Base-by-base conservation (phyloP, 1,140 invertebrate species). In the Leptinotarsa defecta region DNA sequence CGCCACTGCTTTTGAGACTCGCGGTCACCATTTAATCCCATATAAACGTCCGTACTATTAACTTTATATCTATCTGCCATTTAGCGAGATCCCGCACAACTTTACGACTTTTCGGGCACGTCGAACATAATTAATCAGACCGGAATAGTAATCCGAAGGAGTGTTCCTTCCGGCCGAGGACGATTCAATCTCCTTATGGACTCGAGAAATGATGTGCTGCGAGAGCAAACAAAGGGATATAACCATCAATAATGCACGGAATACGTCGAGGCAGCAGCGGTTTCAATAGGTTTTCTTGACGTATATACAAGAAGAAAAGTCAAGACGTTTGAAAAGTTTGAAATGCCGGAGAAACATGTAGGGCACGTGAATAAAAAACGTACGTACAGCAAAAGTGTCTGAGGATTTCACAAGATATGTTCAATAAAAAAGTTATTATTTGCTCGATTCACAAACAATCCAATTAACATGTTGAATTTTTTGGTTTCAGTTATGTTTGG, bases 61-160 rank as follows among this genome's bases (percentile, higher is more conserved):
- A 57, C 52, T 57, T 57, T 57, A 57, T 57, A 57, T 43, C 34
- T 57, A 57, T 57, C 52, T 57, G 52, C 52, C 52, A 57, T 57
- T 57, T 57, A 57, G 13, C 52, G n/a, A 4, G 52, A 57, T 57
- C 52, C 52, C 1, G n/a, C 52, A 57, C 52, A 20, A 15, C 15
- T 67, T 67, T 67, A 67, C 19, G 64, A 34, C 20, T 67, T 67
- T 67, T 67, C 15, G 64, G 64, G 64, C 64, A 67, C 64, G 64
- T 22, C 64, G 13, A 67, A 67, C 15, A 17, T 67, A 67, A 67
- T 67, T 67, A 67, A 67, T 67, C 64, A 67, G 64, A 15, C 52
- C 17, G 52, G 34, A 57, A 57, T 57, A 57, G 15, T 57, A 57
- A 57, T 57, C 4, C 52, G 52, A 57, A 57, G 52, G 52, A 57